Percentiles rank a stretch among this genome's conserved stretches.
Evolutionary conservation across 2,113 vertebrate species (phyloP).

Genomic region (Notechis scutatus): DNA sequence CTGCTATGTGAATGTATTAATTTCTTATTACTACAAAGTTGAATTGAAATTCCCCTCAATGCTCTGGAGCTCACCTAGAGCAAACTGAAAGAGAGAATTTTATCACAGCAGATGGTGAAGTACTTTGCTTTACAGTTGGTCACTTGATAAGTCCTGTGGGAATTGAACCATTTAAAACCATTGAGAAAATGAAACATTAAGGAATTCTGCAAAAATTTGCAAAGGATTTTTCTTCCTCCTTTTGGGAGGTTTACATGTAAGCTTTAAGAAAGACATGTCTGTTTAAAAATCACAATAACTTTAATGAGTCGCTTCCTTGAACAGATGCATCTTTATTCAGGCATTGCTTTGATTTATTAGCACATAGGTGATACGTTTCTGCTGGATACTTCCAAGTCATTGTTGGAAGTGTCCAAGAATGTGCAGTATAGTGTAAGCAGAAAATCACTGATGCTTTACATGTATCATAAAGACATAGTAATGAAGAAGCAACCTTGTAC

Average conservation of each 20-base stretch:
- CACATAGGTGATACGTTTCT: neutral
- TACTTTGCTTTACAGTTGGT: neutral
- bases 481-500: neutral
- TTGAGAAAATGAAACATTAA: neutral
- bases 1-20: neutral
- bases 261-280: neutral
- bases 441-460: neutral
- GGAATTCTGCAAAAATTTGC: neutral
- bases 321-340: neutral
- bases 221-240: neutral
- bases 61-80: neutral
- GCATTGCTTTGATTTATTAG: neutral
- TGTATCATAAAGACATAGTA: neutral
- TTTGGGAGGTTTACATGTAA: neutral
- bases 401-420: neutral
- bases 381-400: neutral
- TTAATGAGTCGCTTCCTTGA: neutral
- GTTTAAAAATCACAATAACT: neutral
- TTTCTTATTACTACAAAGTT: neutral
- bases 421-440: neutral
- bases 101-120: constrained; percentile 10
- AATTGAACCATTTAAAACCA: neutral
- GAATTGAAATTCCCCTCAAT: neutral
- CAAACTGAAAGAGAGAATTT: neutral
- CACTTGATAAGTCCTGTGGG: neutral